Evolutionary conservation across 2,888 invertebrate species (phyloP).

Genomic region (Lasioglossum vierecki): DNA sequence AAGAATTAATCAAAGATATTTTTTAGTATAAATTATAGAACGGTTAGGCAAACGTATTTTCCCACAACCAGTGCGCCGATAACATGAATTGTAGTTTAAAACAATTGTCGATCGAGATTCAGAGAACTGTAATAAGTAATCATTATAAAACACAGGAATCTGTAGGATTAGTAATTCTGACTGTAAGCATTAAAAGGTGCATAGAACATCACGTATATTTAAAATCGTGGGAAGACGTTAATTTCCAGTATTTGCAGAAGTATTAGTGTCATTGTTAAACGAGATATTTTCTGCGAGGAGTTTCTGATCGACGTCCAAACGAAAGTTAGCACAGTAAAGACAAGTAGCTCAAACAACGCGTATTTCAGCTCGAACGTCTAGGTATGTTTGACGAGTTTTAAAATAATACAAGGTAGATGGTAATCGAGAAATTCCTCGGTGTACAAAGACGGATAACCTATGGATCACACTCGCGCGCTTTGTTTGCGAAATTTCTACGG

Average conservation of each 20-base stretch:
- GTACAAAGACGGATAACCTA: not conserved
- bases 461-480: not conserved
- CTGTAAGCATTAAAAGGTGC: not conserved
- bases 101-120: too few species aligned
- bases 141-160: too few species aligned
- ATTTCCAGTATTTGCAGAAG: not conserved
- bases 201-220: not conserved
- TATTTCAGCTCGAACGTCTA: slow-evolving; percentile 22
- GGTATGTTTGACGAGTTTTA: slow-evolving; percentile 60
- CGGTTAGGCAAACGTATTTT: too few species aligned
- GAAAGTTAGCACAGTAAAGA: slow-evolving; percentile 53
- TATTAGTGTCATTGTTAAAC: not conserved
- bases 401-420: slow-evolving; percentile 52
- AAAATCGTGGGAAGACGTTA: not conserved
- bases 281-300: not conserved
- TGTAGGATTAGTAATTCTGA: too few species aligned
- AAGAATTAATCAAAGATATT: too few species aligned
- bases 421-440: slow-evolving; percentile 7
- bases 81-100: too few species aligned
- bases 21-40: too few species aligned
- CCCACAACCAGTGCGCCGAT: too few species aligned
- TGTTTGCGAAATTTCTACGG: not conserved
- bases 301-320: not conserved
- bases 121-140: not conserved
- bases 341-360: slow-evolving; percentile 42